These are phyloP conservation scores for Asteroscopus sphinx DNA, from an alignment of 2,888 invertebrate species.

Conservation along the genomic window DNA sequence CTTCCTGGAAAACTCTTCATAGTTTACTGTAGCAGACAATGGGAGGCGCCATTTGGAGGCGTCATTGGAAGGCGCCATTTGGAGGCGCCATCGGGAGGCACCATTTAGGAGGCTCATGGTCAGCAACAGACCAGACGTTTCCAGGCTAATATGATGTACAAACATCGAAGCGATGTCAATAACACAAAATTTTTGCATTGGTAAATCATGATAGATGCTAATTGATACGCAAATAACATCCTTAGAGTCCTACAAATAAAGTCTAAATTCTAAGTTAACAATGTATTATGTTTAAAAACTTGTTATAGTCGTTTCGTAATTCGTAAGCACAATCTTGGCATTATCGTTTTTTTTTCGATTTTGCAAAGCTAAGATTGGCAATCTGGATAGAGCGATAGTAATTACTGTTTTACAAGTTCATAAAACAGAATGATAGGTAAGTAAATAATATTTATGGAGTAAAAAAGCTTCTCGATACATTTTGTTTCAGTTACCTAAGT, in stretches of 20 bases:
- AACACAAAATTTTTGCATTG: slow-evolving; percentile 21
- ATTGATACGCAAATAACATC: slow-evolving; percentile 11
- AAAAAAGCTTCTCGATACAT: background rate
- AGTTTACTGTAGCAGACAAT: too few species aligned
- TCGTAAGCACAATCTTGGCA: slow-evolving; percentile 58
- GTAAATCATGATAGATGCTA: slow-evolving; percentile 16
- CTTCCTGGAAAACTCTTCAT: too few species aligned
- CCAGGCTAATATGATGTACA: slow-evolving; percentile 3
- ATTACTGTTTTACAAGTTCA: slow-evolving; percentile 44
- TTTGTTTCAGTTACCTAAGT: too few species aligned
- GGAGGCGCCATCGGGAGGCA: too few species aligned
- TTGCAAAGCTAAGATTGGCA: slow-evolving; percentile 58
- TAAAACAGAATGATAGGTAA: slow-evolving; percentile 21
- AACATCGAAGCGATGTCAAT: slow-evolving; percentile 21
- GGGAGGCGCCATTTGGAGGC: too few species aligned
- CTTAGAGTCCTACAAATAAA: slow-evolving; percentile 2
- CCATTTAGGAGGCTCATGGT: too few species aligned
- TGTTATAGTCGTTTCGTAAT: slow-evolving; percentile 47
- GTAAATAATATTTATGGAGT: slow-evolving; percentile 3
- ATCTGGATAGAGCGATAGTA: slow-evolving; percentile 54
- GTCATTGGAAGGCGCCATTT: too few species aligned
- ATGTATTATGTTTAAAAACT: slow-evolving; percentile 28
- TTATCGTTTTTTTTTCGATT: slow-evolving; percentile 56
- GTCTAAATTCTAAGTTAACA: slow-evolving; percentile 10
- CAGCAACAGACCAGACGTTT: too few species aligned